Percentiles rank a stretch among this genome's conserved stretches.
These are phyloP conservation scores for Pseudopleuronectes americanus DNA, from an alignment of 2,797 vertebrate genomes.

Conservation along the genomic window DNA sequence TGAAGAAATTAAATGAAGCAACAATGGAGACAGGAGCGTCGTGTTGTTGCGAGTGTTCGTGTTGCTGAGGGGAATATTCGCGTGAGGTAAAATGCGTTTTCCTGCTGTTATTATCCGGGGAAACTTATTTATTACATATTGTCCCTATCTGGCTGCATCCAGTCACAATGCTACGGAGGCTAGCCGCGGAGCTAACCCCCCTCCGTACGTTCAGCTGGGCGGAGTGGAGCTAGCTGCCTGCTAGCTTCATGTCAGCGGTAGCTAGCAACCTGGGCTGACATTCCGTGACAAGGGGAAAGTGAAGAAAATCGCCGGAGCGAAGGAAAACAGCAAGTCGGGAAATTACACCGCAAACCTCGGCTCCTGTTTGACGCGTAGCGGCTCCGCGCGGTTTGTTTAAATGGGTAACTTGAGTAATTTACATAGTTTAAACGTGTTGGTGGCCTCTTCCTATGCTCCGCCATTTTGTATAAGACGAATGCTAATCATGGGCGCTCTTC, in stretches of 20 bases:
- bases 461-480: conserved; percentile 89
- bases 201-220: conserved; percentile 57
- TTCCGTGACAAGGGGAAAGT: conserved; percentile 91
- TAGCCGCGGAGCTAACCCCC: conserved; percentile 73
- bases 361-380: conserved; percentile 54
- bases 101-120: conserved; percentile 68
- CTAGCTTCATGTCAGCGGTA: conserved; percentile 74
- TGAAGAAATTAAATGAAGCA: conserved; percentile 84
- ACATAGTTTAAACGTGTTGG: conserved; percentile 88
- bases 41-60: conserved; percentile 40
- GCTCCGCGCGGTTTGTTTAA: conserved; percentile 71
- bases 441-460: conserved; percentile 88
- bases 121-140: conserved; percentile 87
- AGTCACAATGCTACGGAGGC: conserved; percentile 78
- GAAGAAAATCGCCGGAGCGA: conserved; percentile 78
- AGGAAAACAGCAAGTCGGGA: conserved; percentile 79
- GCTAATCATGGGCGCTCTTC: conserved; percentile 90
- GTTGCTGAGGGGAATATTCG: conserved; percentile 38
- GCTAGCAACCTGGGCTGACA: conserved; percentile 84
- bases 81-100: conserved; percentile 67
- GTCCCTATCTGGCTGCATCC: conserved; percentile 85
- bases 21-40: conserved; percentile 63
- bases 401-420: conserved; percentile 83
- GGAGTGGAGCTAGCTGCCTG: conserved; percentile 76
- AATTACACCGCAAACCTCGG: conserved; percentile 71